phyloP scores from a whole-genome alignment of 1,140 invertebrate species.

The Triops cancriformis region DNA sequence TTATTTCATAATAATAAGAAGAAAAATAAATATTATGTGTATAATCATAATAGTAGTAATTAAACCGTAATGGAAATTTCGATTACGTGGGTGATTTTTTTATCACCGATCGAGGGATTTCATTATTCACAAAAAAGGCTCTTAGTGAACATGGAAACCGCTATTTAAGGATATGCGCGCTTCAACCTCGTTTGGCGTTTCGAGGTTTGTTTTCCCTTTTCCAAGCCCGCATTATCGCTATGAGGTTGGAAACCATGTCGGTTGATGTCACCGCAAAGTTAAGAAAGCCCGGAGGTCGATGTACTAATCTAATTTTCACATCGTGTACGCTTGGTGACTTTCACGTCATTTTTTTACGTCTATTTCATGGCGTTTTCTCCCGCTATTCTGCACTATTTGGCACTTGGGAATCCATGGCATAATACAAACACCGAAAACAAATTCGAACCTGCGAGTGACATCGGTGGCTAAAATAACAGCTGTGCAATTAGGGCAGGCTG shows the following conservation, averaged over 20 bases:
- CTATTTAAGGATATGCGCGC: neutral
- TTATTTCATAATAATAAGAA: too few relatives aligned
- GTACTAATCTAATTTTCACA: conserved; percentile 2
- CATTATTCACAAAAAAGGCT: too few relatives aligned
- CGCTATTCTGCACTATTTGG: neutral
- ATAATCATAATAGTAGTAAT: too few relatives aligned
- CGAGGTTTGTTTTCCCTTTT: neutral
- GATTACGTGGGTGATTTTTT: too few relatives aligned
- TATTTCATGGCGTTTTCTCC: neutral
- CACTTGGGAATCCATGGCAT: neutral
- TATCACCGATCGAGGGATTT: too few relatives aligned
- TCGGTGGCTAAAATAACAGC: neutral
- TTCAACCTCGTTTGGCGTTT: neutral
- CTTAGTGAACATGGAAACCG: too few relatives aligned
- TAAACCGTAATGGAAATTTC: too few relatives aligned
- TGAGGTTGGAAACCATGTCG: neutral
- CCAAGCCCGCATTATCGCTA: neutral
- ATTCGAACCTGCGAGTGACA: neutral
- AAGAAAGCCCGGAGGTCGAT: neutral
- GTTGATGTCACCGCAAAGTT: neutral
- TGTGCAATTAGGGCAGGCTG: neutral
- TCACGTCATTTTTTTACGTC: neutral
- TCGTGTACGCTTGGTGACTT: neutral
- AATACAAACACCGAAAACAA: neutral
- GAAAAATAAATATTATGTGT: too few relatives aligned